These are phyloP conservation scores for Cataglyphis altisquamis DNA, from an alignment of 2,888 invertebrate genomes.

Conservation along the genomic window DNA sequence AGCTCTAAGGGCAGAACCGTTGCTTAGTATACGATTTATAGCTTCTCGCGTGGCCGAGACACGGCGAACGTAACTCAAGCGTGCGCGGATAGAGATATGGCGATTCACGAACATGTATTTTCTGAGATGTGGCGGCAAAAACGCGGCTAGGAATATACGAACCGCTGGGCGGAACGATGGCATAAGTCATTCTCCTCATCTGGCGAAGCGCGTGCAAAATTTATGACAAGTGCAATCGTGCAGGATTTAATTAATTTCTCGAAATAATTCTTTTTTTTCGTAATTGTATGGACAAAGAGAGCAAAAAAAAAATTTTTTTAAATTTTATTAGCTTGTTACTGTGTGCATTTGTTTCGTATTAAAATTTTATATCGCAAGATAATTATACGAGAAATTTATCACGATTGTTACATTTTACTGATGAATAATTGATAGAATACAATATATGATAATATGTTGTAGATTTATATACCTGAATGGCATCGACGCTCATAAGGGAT, in stretches of 20 bases:
- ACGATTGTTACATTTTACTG: neutral
- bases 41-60: constrained; percentile 54
- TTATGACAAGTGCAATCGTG: constrained; percentile 24
- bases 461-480: constrained; percentile 79
- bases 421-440: neutral
- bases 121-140: constrained; percentile 53
- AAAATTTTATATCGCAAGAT: neutral
- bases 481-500: constrained; percentile 78
- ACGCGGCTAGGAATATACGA: constrained; percentile 44
- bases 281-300: neutral
- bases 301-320: neutral
- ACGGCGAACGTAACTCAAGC: constrained; percentile 58
- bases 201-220: constrained; percentile 26
- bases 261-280: neutral
- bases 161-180: constrained; percentile 48
- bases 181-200: constrained; percentile 54
- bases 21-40: constrained; percentile 62
- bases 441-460: neutral
- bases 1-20: constrained; percentile 58
- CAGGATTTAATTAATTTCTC: constrained; percentile 41
- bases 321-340: neutral
- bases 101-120: constrained; percentile 53
- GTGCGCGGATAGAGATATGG: constrained; percentile 55
- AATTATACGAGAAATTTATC: neutral
- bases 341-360: neutral